These are phyloP conservation scores for Apodemia duryi DNA, from an alignment of 2,888 invertebrate genomes.

Conservation along the genomic window DNA sequence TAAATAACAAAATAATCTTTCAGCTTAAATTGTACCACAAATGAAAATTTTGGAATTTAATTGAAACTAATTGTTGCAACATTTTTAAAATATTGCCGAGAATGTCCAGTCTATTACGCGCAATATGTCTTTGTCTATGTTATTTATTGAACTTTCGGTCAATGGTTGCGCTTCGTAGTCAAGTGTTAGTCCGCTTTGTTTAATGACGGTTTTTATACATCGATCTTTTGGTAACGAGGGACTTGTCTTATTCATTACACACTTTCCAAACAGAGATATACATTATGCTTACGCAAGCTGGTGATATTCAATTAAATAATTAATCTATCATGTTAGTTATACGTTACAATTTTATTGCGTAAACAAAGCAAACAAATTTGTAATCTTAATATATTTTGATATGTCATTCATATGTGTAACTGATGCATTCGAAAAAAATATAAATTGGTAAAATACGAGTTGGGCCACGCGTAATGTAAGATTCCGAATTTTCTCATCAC, in stretches of 20 bases:
- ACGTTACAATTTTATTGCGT: no score
- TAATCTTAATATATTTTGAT: no score
- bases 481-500: no score
- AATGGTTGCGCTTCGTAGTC: constrained; percentile 3
- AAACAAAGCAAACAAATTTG: no score
- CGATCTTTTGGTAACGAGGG: constrained; percentile 3
- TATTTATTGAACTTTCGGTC: constrained; percentile 7
- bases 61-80: no score
- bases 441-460: no score
- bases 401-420: no score
- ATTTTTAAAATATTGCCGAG: not conserved
- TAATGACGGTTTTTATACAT: constrained; percentile 9
- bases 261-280: constrained; percentile 2
- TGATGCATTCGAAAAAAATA: no score
- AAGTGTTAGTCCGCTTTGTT: constrained; percentile 9
- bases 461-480: no score
- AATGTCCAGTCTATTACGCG: not conserved
- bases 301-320: not conserved
- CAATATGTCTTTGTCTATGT: not conserved
- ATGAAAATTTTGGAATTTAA: no score
- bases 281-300: not conserved
- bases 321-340: not conserved
- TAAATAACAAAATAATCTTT: no score
- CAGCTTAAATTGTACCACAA: no score
- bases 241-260: constrained; percentile 10